phyloP scores from a whole-genome alignment of 2,888 invertebrate genomes.

The Tridacna gigas region DNA sequence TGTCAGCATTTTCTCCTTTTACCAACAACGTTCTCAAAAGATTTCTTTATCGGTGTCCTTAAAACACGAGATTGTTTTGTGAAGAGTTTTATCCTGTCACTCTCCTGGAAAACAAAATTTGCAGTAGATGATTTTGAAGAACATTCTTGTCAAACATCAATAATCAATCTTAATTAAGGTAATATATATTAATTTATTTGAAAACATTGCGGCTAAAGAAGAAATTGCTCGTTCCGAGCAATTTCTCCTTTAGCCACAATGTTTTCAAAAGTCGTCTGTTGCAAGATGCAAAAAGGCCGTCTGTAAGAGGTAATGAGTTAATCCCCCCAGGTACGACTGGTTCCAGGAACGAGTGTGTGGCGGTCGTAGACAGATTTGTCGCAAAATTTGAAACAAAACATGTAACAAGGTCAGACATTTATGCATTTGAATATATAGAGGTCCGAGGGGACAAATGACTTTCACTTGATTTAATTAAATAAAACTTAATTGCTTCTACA shows the following conservation, averaged over 20 bases:
- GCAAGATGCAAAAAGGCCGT: too few relatives aligned
- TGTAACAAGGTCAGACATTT: slow-evolving; percentile 53
- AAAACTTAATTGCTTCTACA: too few relatives aligned
- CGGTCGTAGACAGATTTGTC: slow-evolving; percentile 42
- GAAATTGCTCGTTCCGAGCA: neutral
- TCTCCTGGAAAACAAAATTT: too few relatives aligned
- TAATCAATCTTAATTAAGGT: too few relatives aligned
- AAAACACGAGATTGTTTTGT: too few relatives aligned
- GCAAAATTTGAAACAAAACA: slow-evolving; percentile 54
- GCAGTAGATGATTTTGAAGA: too few relatives aligned
- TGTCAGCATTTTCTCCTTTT: neutral
- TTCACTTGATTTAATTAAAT: too few relatives aligned
- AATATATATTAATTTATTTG: neutral
- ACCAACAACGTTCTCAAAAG: neutral
- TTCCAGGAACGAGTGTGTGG: slow-evolving; percentile 8
- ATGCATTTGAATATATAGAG: slow-evolving; percentile 16
- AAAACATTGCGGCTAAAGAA: neutral
- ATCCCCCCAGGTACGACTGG: neutral
- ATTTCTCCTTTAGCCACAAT: neutral
- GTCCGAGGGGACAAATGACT: neutral
- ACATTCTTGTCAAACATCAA: too few relatives aligned
- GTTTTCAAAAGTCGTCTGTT: neutral
- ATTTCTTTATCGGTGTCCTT: too few relatives aligned
- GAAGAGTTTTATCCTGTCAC: too few relatives aligned
- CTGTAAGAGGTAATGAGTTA: too few relatives aligned